A percentile compares a stretch with the other conserved stretches of the same genome.
Evolutionary conservation across 2,113 vertebrate species (phyloP).

Genomic region (Choloepus hoffmanni): DNA sequence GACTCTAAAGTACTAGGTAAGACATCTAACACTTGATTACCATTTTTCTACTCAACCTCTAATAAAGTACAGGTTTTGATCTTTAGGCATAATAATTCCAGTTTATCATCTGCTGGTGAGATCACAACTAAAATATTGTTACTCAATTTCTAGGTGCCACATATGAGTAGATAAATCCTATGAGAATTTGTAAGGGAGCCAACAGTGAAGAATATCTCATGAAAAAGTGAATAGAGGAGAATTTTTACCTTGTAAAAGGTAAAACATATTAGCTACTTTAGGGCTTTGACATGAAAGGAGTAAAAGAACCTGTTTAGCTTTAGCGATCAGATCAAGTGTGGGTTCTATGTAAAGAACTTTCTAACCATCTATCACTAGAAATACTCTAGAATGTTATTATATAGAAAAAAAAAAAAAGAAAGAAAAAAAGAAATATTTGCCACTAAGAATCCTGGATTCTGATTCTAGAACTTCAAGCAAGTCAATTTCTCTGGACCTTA

Average conservation of each 20-base stretch:
- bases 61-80: background rate
- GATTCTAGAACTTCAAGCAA: conserved; percentile 19
- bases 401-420: background rate
- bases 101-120: background rate
- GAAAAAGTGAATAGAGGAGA: background rate
- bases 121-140: background rate
- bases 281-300: background rate
- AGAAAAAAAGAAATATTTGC: background rate
- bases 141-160: background rate
- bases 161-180: background rate
- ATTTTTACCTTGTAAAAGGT: conserved; percentile 15
- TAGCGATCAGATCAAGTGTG: background rate
- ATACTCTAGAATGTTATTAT: background rate
- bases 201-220: background rate
- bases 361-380: background rate
- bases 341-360: background rate
- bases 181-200: background rate
- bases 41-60: conserved; percentile 10
- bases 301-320: background rate
- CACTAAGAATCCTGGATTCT: conserved; percentile 4
- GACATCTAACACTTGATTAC: conserved; percentile 22
- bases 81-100: conserved; percentile 3
- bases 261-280: background rate
- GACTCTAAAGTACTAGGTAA: conserved; percentile 1
- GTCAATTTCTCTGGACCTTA: background rate